Evolutionary conservation across 2,888 invertebrate species (phyloP), one percentile per base, ranked within the genome.

Genomic region (Crepidodera aurea): DNA sequence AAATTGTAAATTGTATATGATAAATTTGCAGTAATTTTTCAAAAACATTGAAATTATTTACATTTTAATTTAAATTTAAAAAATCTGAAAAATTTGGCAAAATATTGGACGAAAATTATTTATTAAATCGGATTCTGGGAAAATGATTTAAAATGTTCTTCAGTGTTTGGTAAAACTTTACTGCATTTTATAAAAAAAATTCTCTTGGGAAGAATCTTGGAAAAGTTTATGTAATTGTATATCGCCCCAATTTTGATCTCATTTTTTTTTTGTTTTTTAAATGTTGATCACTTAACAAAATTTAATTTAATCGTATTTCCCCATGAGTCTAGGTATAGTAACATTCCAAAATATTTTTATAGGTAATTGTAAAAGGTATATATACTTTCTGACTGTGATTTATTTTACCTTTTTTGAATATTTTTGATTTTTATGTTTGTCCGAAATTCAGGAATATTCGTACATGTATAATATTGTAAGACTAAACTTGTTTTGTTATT

Each of bases 301-400:
- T 2, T 22, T 22, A 4, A 4, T 22, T 22, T 2, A 22, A 22
- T 22, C 3, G 22, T 22, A 22, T 22, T 22, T 22, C 22, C 51
- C 39, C 51, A 39, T 39, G 51, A 51, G 51, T 25, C n/a, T 32
- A 32, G 32, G 32, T n/a, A 32, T 64, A 62, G 56, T 62, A 60
- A 68, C 44, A 65, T 68, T 70, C 68, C 66, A 65, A 65, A 60
- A 64, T 69, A 67, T 70, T 68, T 69, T 69, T 71, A 68, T 69
- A 70, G 68, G 56, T 66, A 68, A 65, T 62, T 67, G 59, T 65
- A 48, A 48, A 56, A 42, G 32, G 15, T 67, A 63, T 67, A 70
- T 69, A 69, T 69, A 70, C 70, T 70, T 73, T 71, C 71, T 73
- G 73, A 74, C 76, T 76, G 76, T 76, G 76, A 76, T 76, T 73